These are phyloP conservation scores for Stigmatopora argus DNA, from an alignment of 2,113 vertebrate genomes.

Conservation along the genomic window DNA sequence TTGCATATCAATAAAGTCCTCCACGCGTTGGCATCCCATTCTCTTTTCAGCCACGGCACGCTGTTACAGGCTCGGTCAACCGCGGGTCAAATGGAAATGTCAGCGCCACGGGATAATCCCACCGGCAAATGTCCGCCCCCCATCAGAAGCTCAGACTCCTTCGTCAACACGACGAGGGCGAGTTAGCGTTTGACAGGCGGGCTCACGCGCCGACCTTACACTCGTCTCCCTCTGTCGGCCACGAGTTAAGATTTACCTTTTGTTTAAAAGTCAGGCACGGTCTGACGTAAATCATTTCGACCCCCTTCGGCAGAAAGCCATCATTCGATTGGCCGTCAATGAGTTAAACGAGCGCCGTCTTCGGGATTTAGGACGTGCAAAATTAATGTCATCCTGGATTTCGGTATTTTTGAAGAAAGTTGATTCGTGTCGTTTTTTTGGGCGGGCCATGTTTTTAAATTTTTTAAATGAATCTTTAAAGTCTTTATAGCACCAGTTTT, in stretches of 20 bases:
- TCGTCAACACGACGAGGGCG: not conserved
- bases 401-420: too few relatives aligned
- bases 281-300: too few relatives aligned
- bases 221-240: not conserved
- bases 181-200: not conserved
- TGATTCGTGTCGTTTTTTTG: too few relatives aligned
- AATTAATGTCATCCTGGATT: too few relatives aligned
- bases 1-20: conserved; percentile 8
- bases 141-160: not conserved
- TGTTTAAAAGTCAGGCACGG: not conserved
- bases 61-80: not conserved
- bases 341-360: too few relatives aligned
- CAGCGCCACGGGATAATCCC: not conserved
- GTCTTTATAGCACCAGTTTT: too few relatives aligned
- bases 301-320: too few relatives aligned
- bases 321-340: too few relatives aligned
- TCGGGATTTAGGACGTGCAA: too few relatives aligned
- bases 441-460: too few relatives aligned
- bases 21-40: not conserved
- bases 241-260: not conserved
- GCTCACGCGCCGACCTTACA: not conserved
- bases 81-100: conserved; percentile 5
- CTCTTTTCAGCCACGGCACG: not conserved
- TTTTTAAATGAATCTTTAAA: too few relatives aligned
- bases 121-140: not conserved